Evolutionary conservation across 64 coral and sea anemone species (phyloP).

Genomic region (Cladopsammia gracilis): DNA sequence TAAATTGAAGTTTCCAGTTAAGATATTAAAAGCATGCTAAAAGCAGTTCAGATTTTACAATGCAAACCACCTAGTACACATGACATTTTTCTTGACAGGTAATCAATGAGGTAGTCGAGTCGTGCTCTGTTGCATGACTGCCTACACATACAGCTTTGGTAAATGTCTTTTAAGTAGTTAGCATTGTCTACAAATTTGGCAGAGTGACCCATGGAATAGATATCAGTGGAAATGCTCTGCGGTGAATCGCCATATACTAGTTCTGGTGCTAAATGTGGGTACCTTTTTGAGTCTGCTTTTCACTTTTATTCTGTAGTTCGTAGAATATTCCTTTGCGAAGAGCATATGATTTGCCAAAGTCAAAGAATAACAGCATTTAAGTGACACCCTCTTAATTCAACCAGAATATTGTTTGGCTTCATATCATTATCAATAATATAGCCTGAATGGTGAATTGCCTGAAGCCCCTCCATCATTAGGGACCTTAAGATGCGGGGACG

Average conservation of each 20-base stretch:
- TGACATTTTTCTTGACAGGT: not conserved
- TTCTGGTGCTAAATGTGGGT: constrained; percentile 14
- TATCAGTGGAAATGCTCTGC: constrained; percentile 14
- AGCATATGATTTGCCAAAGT: not conserved
- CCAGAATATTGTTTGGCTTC: constrained; percentile 7
- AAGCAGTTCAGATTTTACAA: too few relatives aligned
- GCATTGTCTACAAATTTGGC: not conserved
- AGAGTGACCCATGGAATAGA: not conserved
- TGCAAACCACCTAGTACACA: too few relatives aligned
- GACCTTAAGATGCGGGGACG: too few relatives aligned
- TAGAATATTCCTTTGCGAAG: constrained; percentile 36
- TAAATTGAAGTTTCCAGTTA: too few relatives aligned
- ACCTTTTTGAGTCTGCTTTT: constrained; percentile 1
- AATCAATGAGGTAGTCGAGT: constrained; percentile 21
- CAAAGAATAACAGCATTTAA: constrained; percentile 23
- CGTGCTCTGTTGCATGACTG: not conserved
- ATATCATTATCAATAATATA: constrained; percentile 5
- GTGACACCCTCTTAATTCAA: not conserved
- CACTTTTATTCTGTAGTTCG: not conserved
- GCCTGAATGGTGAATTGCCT: constrained; percentile 1
- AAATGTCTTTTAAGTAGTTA: constrained; percentile 21
- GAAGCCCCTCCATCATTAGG: not conserved
- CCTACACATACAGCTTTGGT: constrained; percentile 20
- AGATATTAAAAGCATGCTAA: too few relatives aligned
- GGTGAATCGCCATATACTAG: not conserved